phyloP scores from a whole-genome alignment of 2,113 vertebrate genomes.

The Enhydra lutris region DNA sequence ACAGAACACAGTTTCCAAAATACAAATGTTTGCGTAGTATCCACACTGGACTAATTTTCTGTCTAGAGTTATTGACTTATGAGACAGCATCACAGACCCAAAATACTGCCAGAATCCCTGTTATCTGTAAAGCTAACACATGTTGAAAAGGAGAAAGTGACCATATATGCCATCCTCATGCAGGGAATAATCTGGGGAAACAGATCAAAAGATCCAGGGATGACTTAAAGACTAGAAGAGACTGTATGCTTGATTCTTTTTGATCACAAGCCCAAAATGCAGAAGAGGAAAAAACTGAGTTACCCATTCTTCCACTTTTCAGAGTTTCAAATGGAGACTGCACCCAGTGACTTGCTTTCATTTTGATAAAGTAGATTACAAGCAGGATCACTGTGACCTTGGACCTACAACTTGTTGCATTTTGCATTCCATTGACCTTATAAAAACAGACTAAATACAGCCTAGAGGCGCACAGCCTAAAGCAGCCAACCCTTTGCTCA shows the following conservation, averaged over 20 bases:
- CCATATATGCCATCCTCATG: not conserved
- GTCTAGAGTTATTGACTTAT: not conserved
- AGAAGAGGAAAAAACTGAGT: not conserved
- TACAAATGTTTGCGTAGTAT: fast-evolving
- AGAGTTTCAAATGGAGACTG: not conserved
- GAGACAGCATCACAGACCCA: not conserved
- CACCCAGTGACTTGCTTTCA: not conserved
- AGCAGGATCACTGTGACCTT: not conserved
- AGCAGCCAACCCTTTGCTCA: not conserved
- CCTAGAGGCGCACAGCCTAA: not conserved
- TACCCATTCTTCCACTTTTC: not conserved
- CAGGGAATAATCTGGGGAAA: not conserved
- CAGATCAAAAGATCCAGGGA: not conserved
- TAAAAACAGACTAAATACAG: not conserved
- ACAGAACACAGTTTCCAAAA: not conserved
- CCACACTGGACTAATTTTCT: not conserved
- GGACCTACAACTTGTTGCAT: not conserved
- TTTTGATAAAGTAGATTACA: not conserved
- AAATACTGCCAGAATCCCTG: not conserved
- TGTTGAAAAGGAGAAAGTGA: not conserved
- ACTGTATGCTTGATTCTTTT: not conserved
- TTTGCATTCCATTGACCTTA: not conserved
- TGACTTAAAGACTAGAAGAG: not conserved
- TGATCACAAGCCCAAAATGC: not conserved
- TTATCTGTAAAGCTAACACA: not conserved